These are phyloP conservation scores for Varanus komodoensis DNA, from an alignment of 2,113 vertebrate species.

Conservation along the genomic window DNA sequence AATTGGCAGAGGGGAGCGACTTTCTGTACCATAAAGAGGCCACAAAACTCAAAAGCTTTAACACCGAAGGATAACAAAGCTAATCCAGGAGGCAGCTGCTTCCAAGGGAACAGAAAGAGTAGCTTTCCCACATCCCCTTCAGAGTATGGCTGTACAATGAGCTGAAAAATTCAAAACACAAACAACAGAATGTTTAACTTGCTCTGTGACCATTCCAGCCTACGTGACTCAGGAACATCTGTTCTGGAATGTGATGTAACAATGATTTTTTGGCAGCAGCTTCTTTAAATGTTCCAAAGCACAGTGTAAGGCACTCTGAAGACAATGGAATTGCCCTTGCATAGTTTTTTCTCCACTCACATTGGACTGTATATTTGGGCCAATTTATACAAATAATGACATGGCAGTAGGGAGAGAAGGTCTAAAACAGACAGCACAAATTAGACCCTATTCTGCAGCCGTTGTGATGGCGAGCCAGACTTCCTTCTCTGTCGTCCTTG, in stretches of 20 bases:
- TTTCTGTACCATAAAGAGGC: background rate
- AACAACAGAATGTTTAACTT: background rate
- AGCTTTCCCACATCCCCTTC: background rate
- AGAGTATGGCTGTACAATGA: fast-evolving
- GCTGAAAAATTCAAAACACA: background rate
- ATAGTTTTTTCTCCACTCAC: background rate
- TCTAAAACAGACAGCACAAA: background rate
- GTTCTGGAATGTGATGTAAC: constrained; percentile 34
- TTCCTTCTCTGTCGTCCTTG: background rate
- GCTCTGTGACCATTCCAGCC: background rate
- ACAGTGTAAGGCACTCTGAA: background rate
- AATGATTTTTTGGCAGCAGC: background rate
- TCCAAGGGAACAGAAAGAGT: background rate
- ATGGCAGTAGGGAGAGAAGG: background rate
- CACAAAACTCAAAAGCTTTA: constrained; percentile 3
- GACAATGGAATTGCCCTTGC: background rate
- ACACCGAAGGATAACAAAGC: constrained; percentile 9
- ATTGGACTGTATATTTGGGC: background rate
- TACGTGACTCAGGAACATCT: background rate
- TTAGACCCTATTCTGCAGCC: background rate
- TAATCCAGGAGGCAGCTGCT: background rate
- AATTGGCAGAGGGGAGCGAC: background rate
- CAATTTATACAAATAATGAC: background rate
- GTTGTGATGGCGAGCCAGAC: background rate
- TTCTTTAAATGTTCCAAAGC: background rate